Base-by-base conservation (phyloP, 2,888 invertebrate species). In the Xestoiulus laeticollis region DNA sequence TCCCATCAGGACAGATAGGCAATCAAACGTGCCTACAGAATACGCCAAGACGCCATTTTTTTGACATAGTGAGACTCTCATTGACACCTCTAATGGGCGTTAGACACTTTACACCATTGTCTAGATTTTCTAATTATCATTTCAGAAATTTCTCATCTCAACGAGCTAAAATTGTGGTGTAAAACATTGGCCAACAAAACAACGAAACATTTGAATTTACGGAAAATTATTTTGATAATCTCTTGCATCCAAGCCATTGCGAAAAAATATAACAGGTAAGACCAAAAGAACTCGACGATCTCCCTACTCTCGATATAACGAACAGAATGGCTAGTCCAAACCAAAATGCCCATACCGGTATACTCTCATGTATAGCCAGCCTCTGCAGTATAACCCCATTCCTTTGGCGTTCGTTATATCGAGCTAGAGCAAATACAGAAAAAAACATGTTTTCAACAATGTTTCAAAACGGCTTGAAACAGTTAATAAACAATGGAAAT, bases 11-110 rank as follows among this genome's bases (percentile, higher is more conserved):
- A 78, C 78, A 30, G 78, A 78, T 30, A 12, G 78, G 78, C 26
- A 78, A 78, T 78, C 78, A 78, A 78, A 10, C 68, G 26, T 2
- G 78, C 30, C n/a, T 78, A 30, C 12, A 68, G 68, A 5, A 38
- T 10, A 6, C 26, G 5, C 68, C 68, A 3, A 78, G 30, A 4
- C 78, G 78, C 78, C 30, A 78, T 78, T 78, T 78, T 30, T 26
- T 12, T 78, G 30, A 78, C 78, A 78, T 78, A 14, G 1, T 3
- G 30, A 78, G 30, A 30, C 14, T 30, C 78, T 78, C 14, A 78
- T 12, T 78, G 78, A 78, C 78, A 78, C 30, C 14, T 16, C 78
- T 78, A 78, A 78, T 78, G 78, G 78, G 30, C 78, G 26, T 78
- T 26, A 30, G 30, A 2, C 78, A 78, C 30, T 78, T 78, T 26